These are phyloP conservation scores for Exaiptasia diaphana DNA, from an alignment of 64 coral and sea anemone genomes.

Conservation along the genomic window DNA sequence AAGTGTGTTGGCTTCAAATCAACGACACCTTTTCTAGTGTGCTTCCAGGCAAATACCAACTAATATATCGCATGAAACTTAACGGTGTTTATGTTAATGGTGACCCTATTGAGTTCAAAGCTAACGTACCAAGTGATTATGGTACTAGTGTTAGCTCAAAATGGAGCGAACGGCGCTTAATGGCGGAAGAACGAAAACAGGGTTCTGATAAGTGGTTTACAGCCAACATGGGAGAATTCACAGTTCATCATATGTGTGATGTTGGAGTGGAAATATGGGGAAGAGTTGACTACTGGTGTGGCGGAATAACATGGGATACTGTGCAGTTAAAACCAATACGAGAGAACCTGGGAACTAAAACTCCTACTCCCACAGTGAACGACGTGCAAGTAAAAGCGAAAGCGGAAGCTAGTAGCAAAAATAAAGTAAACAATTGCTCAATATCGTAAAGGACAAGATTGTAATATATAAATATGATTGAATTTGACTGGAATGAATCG, in stretches of 20 bases:
- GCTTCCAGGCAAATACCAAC: slow-evolving; percentile 48
- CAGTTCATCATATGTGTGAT: slow-evolving; percentile 49
- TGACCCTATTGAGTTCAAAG: slow-evolving; percentile 34
- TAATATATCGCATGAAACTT: slow-evolving; percentile 64
- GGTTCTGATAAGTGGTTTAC: slow-evolving; percentile 62
- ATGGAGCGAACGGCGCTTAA: slow-evolving; percentile 31
- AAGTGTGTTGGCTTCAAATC: slow-evolving; percentile 59
- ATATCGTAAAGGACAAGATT: no score
- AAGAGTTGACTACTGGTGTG: slow-evolving; percentile 53
- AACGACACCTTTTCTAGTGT: slow-evolving; percentile 17
- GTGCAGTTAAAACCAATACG: slow-evolving; percentile 48
- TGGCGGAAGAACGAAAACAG: slow-evolving; percentile 22
- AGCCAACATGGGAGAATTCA: slow-evolving; percentile 61
- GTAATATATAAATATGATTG: no score
- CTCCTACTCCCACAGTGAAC: no score
- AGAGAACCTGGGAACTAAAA: no score
- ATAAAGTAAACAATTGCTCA: no score
- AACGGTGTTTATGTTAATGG: slow-evolving; percentile 44
- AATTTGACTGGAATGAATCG: no score
- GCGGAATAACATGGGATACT: slow-evolving; percentile 71
- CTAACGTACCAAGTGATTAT: slow-evolving; percentile 38
- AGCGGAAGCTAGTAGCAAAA: no score
- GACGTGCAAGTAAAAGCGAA: no score
- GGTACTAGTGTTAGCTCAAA: slow-evolving; percentile 54
- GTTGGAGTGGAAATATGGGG: slow-evolving; percentile 68